Evolutionary conservation across 2,113 vertebrate species (phyloP).

Genomic region (Columba janthina): DNA sequence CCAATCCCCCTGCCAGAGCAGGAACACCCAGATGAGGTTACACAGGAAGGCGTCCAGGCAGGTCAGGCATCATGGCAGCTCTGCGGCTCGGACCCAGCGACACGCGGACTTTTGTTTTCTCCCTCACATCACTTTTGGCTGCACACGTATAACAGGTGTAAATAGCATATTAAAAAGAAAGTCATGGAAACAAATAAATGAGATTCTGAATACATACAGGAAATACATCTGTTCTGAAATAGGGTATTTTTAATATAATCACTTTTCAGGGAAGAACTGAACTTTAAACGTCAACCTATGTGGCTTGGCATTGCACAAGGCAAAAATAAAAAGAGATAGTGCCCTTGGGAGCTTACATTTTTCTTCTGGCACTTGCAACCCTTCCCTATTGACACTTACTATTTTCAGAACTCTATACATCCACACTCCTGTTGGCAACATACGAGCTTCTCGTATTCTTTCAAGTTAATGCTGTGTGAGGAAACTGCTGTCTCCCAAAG

Average conservation of each 20-base stretch:
- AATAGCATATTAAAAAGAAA: background rate
- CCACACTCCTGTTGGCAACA: slow-evolving; percentile 31
- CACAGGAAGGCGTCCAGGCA: too few species aligned
- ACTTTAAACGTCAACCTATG: background rate
- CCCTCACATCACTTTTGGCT: background rate
- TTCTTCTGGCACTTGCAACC: slow-evolving; percentile 37
- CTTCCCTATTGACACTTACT: slow-evolving; percentile 17
- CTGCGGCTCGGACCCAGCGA: accelerated
- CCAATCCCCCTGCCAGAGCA: too few species aligned
- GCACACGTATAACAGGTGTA: background rate
- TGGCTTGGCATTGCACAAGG: background rate
- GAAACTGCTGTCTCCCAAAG: slow-evolving; percentile 29
- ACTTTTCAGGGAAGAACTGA: background rate
- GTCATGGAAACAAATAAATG: background rate
- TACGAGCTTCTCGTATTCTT: background rate
- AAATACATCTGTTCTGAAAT: slow-evolving; percentile 17
- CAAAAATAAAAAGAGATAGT: slow-evolving; percentile 20
- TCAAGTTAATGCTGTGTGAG: background rate
- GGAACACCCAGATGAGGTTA: too few species aligned
- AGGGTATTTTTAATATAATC: background rate
- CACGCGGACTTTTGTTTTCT: background rate
- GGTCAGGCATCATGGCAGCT: background rate
- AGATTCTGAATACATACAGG: background rate
- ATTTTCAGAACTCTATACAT: slow-evolving; percentile 48
- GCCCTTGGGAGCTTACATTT: slow-evolving; percentile 16